Conservation (phyloP, 2,113 vertebrate genomes). For the Pituophis catenifer region DNA sequence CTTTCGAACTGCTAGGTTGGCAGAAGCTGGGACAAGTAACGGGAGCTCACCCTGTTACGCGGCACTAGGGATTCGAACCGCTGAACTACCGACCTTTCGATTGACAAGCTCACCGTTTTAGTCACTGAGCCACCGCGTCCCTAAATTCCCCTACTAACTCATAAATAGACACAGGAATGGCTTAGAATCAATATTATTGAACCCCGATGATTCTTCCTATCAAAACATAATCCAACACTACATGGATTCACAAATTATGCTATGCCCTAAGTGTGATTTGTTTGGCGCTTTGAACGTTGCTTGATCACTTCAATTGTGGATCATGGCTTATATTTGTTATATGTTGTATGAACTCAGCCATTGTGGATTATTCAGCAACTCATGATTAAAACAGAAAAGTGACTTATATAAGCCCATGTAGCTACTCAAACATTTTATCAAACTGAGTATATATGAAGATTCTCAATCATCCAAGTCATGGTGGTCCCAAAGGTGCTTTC, state of each 20-base stretch:
- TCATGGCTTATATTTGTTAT: not conserved
- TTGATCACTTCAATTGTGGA: not conserved
- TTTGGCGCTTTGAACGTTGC: not conserved
- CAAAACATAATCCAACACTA: not conserved
- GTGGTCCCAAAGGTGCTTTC: too few relatives aligned
- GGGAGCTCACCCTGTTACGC: too few relatives aligned
- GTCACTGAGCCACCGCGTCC: too few relatives aligned
- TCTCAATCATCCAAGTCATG: too few relatives aligned
- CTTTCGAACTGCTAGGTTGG: too few relatives aligned
- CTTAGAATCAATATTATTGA: not conserved
- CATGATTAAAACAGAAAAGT: not conserved
- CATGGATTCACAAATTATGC: not conserved
- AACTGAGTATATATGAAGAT: not conserved
- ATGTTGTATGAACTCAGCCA: not conserved
- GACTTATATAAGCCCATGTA: not conserved
- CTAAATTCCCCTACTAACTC: not conserved
- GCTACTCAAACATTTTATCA: not conserved
- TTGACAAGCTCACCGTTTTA: too few relatives aligned
- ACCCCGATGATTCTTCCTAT: not conserved
- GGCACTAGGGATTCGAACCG: too few relatives aligned
- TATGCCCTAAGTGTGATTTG: not conserved
- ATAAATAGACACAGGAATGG: not conserved
- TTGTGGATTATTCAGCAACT: not conserved
- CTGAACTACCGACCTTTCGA: too few relatives aligned
- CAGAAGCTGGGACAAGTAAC: too few relatives aligned